Evolutionary conservation across 2,888 invertebrate genomes (phyloP).

Genomic region (Aelia acuminata): DNA sequence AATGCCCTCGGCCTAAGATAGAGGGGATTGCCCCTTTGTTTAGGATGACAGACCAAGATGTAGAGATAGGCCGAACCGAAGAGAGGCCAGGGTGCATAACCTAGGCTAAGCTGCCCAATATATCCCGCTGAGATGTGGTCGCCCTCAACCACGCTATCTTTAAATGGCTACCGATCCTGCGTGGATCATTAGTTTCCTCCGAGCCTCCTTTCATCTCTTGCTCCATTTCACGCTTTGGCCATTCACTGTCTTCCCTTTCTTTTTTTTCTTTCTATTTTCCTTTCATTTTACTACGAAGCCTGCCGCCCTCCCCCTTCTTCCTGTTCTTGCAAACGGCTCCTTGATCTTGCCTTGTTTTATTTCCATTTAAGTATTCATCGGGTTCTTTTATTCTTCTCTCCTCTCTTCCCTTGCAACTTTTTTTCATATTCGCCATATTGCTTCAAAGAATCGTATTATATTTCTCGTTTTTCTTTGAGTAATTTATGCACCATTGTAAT

Average conservation of each 20-base stretch:
- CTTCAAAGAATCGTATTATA: neutral
- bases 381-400: neutral
- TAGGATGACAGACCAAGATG: conserved; percentile 14
- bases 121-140: conserved; percentile 17
- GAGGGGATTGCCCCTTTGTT: conserved; percentile 3
- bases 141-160: neutral
- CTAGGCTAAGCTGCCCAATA: conserved; percentile 17
- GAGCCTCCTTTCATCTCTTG: conserved; percentile 15
- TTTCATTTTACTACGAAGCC: conserved; percentile 2
- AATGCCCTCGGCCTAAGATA: neutral
- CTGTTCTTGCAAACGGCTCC: conserved; percentile 4
- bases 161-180: conserved; percentile 9
- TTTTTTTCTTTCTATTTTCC: conserved; percentile 14
- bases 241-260: neutral
- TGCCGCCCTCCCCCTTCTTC: conserved; percentile 8
- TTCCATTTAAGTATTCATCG: conserved; percentile 33
- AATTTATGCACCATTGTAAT: no score
- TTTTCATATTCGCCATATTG: neutral
- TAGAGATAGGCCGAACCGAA: neutral
- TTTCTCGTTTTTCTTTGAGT: neutral
- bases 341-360: conserved; percentile 61
- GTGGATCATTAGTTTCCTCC: conserved; percentile 5
- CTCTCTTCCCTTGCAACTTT: neutral
- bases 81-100: neutral
- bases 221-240: conserved; percentile 11